Conservation (phyloP, 2,888 invertebrate species). For the Leptinotarsa juncta region DNA sequence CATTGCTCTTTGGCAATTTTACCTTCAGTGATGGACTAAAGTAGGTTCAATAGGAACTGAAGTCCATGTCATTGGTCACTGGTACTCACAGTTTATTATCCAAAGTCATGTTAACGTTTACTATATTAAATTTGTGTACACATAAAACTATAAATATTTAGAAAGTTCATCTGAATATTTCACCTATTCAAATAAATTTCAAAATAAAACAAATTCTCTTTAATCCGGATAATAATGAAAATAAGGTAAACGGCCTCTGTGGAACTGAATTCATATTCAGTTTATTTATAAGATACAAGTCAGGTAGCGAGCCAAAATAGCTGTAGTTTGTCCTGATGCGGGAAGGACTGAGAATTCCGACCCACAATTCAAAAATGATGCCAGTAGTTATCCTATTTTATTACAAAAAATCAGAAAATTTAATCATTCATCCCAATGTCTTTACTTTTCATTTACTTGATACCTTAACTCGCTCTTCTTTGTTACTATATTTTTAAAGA, state of each 20-base stretch:
- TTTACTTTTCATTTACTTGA: too few relatives aligned
- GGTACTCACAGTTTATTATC: not conserved
- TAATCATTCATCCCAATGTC: too few relatives aligned
- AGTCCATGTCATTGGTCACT: not conserved
- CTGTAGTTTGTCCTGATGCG: not conserved
- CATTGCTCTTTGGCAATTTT: too few relatives aligned
- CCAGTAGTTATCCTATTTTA: too few relatives aligned
- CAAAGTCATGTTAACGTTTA: not conserved
- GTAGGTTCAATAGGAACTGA: too few relatives aligned
- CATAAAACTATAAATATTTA: not conserved
- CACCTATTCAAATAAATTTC: slow-evolving; percentile 1
- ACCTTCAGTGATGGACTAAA: too few relatives aligned
- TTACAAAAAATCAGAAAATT: too few relatives aligned
- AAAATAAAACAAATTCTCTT: not conserved
- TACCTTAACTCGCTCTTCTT: too few relatives aligned
- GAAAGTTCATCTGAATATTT: not conserved
- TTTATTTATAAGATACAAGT: slow-evolving; percentile 1
- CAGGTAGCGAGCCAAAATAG: not conserved
- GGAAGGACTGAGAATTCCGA: not conserved
- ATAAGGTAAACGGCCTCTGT: slow-evolving; percentile 10
- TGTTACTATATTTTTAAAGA: too few relatives aligned
- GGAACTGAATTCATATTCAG: not conserved
- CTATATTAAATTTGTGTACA: not conserved
- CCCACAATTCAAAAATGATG: not conserved
- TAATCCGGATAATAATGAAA: not conserved